These are phyloP conservation scores for Sialia sialis DNA, from an alignment of 2,113 vertebrate species.

Conservation along the genomic window DNA sequence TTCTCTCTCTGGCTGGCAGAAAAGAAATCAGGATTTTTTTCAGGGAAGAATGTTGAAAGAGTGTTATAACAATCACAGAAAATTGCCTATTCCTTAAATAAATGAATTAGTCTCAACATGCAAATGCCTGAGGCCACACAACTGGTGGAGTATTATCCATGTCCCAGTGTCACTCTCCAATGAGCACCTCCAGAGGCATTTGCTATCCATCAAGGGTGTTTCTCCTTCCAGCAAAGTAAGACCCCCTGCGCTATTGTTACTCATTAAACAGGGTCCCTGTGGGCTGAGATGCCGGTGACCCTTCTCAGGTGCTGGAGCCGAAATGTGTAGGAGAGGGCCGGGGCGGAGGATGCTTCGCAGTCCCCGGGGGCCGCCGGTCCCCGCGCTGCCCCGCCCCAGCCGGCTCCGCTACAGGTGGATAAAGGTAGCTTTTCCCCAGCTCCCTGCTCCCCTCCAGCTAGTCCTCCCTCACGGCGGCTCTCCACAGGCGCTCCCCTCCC, in stretches of 20 bases:
- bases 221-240: neutral
- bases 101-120: neutral
- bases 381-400: neutral
- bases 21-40: neutral
- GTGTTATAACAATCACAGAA: fast-evolving
- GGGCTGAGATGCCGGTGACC: neutral
- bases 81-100: neutral
- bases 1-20: neutral
- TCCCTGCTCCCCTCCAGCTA: neutral
- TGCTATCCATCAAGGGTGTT: fast-evolving
- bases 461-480: neutral
- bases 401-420: neutral
- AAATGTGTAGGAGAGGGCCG: too few relatives aligned
- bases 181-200: neutral
- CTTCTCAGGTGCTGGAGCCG: neutral
- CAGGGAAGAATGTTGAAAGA: neutral
- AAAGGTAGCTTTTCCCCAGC: neutral
- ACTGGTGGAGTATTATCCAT: neutral
- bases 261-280: fast-evolving
- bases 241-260: too few relatives aligned
- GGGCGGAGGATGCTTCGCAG: neutral
- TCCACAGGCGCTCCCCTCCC: too few relatives aligned
- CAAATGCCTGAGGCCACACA: neutral
- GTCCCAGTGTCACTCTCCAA: fast-evolving
- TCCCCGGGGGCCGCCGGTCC: neutral